Evolutionary conservation across 2,797 vertebrate genomes (phyloP), one percentile per base, ranked within the genome.

Genomic region (Anomalospiza imberbis): DNA sequence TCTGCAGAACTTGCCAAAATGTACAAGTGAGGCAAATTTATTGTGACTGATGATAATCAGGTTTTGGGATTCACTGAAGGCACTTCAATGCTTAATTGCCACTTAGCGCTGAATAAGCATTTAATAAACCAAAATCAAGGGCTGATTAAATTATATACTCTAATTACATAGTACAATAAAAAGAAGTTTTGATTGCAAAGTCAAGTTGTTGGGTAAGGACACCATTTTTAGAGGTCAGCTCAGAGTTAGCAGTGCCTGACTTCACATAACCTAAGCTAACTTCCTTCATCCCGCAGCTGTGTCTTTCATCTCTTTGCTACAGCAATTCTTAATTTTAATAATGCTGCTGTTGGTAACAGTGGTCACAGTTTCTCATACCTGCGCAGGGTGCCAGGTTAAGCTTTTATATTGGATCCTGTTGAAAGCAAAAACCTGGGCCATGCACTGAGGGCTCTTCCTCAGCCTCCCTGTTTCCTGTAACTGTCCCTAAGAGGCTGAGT

Each of bases 91-190:
- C 58, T 89, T 74, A 85, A 58, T 72, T 68, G 62, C n/a, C 50
- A 67, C 54, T 94, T 45, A 36, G 20, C 83, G 50, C 44, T 91
- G 54, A 89, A 29, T 58, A 77, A 92, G 31, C 31, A 76, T 50
- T 93, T 80, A 67, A 79, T 45, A 89, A 94, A 45, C 26, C 28
- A 62, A 93, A 94, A 77, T 83, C 70, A 93, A 86, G 74, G 26
- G 53, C 12, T 81, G 66, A 82, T 85, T 85, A 87, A 82, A 81
- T 72, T 22, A 61, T 44, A 18, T 36, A 66, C 15, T 93, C 45
- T 47, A 62, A 87, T 76, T 78, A 62, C 25, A 9, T 2, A 34
- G 24, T 21, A 55, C 17, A 79, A 48, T 36, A 79, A 67, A 74
- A 70, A 47, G 21, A n/a, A 66, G 17, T 42, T 89, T 42, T 88